A percentile compares a stretch with the other conserved stretches of the same genome.
phyloP scores from a whole-genome alignment of 2,888 invertebrate genomes.

The Cataglyphis cursor region DNA sequence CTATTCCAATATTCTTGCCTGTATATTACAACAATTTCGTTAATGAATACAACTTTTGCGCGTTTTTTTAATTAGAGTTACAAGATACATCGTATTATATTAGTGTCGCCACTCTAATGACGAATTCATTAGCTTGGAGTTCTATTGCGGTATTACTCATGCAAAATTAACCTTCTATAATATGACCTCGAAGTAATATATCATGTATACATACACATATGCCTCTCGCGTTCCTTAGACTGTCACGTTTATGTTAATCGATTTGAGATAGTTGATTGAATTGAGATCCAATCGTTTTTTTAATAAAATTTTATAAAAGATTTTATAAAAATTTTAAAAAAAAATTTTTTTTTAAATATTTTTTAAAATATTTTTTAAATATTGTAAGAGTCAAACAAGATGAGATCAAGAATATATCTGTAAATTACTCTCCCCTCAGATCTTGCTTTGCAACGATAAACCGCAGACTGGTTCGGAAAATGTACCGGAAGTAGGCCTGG shows the following conservation, averaged over 20 bases:
- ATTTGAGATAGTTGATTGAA: background rate
- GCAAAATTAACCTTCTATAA: conserved; percentile 43
- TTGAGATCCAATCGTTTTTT: background rate
- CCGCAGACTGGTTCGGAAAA: conserved; percentile 34
- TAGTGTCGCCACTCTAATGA: conserved; percentile 11
- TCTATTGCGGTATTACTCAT: conserved; percentile 32
- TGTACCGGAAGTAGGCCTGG: conserved; percentile 49
- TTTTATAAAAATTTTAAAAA: too few species aligned
- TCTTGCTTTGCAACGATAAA: background rate
- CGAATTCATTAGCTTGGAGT: conserved; percentile 35
- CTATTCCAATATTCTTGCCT: background rate
- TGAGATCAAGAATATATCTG: background rate
- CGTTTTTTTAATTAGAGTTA: background rate
- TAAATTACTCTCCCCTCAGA: background rate
- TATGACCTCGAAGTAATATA: conserved; percentile 34
- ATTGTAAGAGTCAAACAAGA: background rate
- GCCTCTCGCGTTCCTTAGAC: conserved; percentile 4
- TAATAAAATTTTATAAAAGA: background rate
- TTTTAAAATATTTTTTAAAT: too few species aligned
- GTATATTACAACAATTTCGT: background rate
- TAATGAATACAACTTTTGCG: background rate
- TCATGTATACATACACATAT: background rate
- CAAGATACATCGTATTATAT: background rate
- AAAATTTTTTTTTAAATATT: too few species aligned
- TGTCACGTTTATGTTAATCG: background rate